phyloP scores from a whole-genome alignment of 2,797 vertebrate species.

The Cheirogaleus major region DNA sequence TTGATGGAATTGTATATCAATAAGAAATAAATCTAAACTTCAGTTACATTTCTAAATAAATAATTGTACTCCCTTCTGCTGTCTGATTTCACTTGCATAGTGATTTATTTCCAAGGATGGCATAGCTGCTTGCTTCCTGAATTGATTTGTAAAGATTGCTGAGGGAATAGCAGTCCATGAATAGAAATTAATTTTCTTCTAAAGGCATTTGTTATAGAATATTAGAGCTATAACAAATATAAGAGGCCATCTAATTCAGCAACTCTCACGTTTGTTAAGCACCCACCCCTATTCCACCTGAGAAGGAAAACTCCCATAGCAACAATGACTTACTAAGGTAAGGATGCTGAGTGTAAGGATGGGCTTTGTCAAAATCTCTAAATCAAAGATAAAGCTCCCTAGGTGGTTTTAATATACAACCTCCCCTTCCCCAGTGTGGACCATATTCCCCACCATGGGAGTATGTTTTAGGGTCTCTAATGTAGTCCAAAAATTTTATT shows the following conservation, averaged over 20 bases:
- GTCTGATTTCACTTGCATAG: constrained; percentile 55
- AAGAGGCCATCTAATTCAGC: not conserved
- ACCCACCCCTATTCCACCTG: not conserved
- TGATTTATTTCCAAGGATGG: constrained; percentile 67
- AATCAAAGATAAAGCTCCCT: not conserved
- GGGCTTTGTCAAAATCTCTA: not conserved
- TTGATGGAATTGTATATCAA: constrained; percentile 43
- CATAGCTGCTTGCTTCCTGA: constrained; percentile 60
- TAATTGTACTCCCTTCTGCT: constrained; percentile 54
- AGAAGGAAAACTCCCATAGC: not conserved
- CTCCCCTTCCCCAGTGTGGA: not conserved
- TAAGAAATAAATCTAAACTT: constrained; percentile 61
- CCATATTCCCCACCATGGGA: not conserved
- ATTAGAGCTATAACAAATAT: not conserved
- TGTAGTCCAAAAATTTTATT: not conserved
- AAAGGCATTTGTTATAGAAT: not conserved
- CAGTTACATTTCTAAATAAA: constrained; percentile 58
- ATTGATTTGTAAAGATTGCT: constrained; percentile 73
- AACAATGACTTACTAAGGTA: not conserved
- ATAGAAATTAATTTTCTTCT: constrained; percentile 63
- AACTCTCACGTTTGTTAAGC: not conserved
- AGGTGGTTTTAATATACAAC: not conserved
- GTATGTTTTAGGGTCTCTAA: not conserved
- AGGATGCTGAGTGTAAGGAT: not conserved
- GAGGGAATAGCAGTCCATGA: constrained; percentile 36